Evolutionary conservation across 2,797 vertebrate genomes (phyloP).

Genomic region (Mormyrops boulengeri): DNA sequence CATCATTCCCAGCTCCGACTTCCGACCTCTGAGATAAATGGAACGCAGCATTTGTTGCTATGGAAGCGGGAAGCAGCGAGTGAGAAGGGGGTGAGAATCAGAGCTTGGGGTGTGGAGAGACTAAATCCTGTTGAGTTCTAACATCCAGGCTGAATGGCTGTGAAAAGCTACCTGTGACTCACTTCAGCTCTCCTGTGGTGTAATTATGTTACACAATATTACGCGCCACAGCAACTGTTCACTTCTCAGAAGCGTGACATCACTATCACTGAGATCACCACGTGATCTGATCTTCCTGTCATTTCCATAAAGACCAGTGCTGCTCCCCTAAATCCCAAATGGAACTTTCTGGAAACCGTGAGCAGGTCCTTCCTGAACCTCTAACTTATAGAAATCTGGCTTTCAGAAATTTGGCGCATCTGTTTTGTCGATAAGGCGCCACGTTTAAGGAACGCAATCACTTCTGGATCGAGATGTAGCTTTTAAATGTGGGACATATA

Average conservation of each 20-base stretch:
- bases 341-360: background rate
- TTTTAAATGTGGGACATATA: background rate
- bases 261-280: background rate
- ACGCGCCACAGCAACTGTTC: background rate
- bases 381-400: background rate
- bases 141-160: background rate
- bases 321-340: background rate
- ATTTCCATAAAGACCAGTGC: background rate
- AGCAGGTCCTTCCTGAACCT: background rate
- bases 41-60: slow-evolving; percentile 15
- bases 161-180: background rate
- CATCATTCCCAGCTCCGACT: background rate
- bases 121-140: background rate
- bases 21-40: background rate
- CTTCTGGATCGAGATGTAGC: background rate
- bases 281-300: background rate
- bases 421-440: background rate
- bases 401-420: background rate
- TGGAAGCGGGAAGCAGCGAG: background rate
- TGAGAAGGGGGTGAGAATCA: background rate
- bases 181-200: background rate
- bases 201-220: background rate
- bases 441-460: background rate
- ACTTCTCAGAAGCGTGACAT: background rate
- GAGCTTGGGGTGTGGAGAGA: background rate